Evolutionary conservation across 2,113 vertebrate species (phyloP), one percentile per base, ranked within the genome.

Genomic region (Hyla sarda): DNA sequence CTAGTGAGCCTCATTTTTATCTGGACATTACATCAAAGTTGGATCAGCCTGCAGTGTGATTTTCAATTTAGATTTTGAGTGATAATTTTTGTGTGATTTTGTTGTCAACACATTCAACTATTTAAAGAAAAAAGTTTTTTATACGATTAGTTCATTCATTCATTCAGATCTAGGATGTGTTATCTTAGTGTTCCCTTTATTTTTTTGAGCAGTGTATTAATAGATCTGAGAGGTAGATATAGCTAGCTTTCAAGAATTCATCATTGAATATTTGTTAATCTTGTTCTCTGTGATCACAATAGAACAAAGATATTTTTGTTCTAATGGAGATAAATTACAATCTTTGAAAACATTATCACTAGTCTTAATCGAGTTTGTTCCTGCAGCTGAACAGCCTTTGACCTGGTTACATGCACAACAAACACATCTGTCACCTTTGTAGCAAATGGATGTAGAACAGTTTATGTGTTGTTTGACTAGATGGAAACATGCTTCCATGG

Each of bases 251-350:
- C 91, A 93, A 93, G 93, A 92, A 93, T 92, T 93, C 90, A 93
- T 94, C 90, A 85, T 0, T 7, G 91, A 90, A 75, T 93, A 93
- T 94, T 93, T 95, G 92, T 93, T 95, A 94, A 92, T 90, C 91
- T 94, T 92, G 90, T 88, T 93, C 89, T 85, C 88, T 62, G 6
- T 82, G 89, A 93, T 91, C 89, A 90, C 89, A 92, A 84, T 79
- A 90, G 90, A 92, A 92, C 89, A 91, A 92, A 92, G 92, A 93
- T 92, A 94, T 93, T 93, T 90, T 87, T 92, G 89, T 92, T 93
- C 90, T 92, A 93, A 94, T 92, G 88, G 90, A 94, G 92, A 95
- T 92, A 93, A 95, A 95, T 95, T 92, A 91, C 92, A 91, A 72
- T 93, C 92, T 93, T 94, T 92, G 91, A 92, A 87, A 94, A 94